phyloP scores from a whole-genome alignment of 2,113 vertebrate species.

The Diadophis punctatus region DNA sequence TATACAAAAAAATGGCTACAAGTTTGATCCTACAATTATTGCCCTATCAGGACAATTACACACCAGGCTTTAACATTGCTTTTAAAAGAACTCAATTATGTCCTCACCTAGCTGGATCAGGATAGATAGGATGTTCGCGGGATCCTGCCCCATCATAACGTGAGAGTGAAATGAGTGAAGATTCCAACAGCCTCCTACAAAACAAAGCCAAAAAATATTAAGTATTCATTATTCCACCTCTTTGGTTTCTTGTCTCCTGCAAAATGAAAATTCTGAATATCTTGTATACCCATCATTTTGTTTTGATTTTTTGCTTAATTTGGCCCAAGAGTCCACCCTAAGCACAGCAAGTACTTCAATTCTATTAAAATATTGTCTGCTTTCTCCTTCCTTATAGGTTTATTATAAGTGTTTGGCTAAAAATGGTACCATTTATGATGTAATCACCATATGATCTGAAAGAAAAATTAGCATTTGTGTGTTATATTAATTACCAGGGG shows the following conservation, averaged over 20 bases:
- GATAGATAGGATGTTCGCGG: conserved; percentile 97
- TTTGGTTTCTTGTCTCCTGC: not conserved
- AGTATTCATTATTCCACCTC: conserved; percentile 24
- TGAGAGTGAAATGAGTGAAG: conserved; percentile 92
- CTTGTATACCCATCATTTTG: not conserved
- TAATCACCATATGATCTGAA: not conserved
- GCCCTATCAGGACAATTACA: not conserved
- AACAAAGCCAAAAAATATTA: conserved; percentile 60
- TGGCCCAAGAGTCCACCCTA: not conserved
- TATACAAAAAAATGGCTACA: not conserved
- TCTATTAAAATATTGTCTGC: not conserved
- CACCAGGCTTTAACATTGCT: not conserved
- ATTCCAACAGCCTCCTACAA: conserved; percentile 91
- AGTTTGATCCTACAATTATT: not conserved
- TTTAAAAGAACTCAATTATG: conserved; percentile 25
- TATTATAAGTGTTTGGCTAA: not conserved
- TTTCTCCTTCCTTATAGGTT: not conserved
- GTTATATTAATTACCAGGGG: not conserved
- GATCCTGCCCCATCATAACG: conserved; percentile 96
- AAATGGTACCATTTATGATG: not conserved
- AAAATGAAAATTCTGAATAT: not conserved
- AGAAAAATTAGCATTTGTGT: not conserved
- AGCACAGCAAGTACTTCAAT: not conserved
- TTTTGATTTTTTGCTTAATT: not conserved
- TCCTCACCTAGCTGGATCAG: conserved; percentile 93